phyloP scores from a whole-genome alignment of 2,113 vertebrate species.

The Pelvicachromis taeniatus region DNA sequence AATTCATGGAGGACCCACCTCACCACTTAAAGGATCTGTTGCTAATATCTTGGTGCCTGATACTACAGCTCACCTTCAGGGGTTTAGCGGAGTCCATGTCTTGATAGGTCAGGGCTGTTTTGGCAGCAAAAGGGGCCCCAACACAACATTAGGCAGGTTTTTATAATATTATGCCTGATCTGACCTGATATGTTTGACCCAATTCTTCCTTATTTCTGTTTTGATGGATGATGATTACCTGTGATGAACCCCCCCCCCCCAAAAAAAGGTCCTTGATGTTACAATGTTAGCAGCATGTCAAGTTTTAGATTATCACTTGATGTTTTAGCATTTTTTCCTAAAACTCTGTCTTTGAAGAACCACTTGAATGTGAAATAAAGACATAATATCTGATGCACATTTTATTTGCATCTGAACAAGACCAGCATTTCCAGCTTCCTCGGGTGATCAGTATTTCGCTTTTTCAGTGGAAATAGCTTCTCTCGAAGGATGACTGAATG shows the following conservation, averaged over 20 bases:
- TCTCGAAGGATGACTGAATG: constrained; percentile 21
- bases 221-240: no score
- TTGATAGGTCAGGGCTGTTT: not conserved
- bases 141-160: not conserved
- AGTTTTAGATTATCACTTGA: not conserved
- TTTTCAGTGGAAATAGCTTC: constrained; percentile 16
- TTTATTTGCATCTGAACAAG: not conserved
- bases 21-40: not conserved
- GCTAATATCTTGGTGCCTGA: not conserved
- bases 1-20: not conserved
- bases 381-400: not conserved
- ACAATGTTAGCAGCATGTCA: no score
- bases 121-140: not conserved
- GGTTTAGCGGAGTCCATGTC: not conserved
- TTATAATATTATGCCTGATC: not conserved
- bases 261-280: no score
- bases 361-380: not conserved
- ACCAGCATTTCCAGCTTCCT: not conserved
- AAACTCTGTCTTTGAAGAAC: not conserved
- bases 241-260: not conserved
- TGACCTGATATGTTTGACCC: no score
- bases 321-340: not conserved
- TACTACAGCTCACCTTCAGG: not conserved
- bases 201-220: no score
- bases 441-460: not conserved